Evolutionary conservation across 1,140 invertebrate genomes (phyloP).

Genomic region (Eurosta solidaginis): DNA sequence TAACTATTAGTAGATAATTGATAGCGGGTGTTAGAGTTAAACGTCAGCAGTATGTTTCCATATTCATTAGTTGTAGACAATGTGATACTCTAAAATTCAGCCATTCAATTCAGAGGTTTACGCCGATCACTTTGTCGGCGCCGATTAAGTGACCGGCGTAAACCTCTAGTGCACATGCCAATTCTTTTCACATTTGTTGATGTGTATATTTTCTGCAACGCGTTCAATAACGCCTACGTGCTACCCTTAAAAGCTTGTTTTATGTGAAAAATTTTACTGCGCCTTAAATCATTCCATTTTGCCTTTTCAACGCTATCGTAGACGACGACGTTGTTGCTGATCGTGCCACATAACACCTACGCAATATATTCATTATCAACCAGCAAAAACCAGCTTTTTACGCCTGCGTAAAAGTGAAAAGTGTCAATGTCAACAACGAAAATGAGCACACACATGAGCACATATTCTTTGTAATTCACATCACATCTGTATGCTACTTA

Average conservation of each 20-base stretch:
- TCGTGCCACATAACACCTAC: slow-evolving; percentile 6
- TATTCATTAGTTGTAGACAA: too few relatives aligned
- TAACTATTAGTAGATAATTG: too few relatives aligned
- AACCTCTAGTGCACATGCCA: too few relatives aligned
- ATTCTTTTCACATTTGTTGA: neutral
- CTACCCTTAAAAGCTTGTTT: neutral
- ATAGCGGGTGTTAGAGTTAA: too few relatives aligned
- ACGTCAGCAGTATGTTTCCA: too few relatives aligned
- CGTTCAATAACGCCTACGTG: neutral
- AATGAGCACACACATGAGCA: neutral
- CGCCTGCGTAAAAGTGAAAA: slow-evolving; percentile 28
- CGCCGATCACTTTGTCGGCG: too few relatives aligned
- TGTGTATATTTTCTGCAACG: neutral
- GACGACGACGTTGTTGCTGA: neutral
- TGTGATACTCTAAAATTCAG: too few relatives aligned
- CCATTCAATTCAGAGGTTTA: too few relatives aligned
- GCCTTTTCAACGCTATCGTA: neutral
- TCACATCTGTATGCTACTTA: neutral
- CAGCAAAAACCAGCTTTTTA: neutral
- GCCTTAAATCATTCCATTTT: neutral
- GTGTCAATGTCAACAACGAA: slow-evolving; percentile 19
- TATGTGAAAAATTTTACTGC: neutral
- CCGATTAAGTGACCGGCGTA: too few relatives aligned
- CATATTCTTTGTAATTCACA: neutral
- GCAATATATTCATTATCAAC: slow-evolving; percentile 5